A percentile compares a stretch with the other conserved stretches of the same genome.
These are phyloP conservation scores for Chiloscyllium plagiosum DNA, from an alignment of 2,113 vertebrate genomes.

Conservation along the genomic window DNA sequence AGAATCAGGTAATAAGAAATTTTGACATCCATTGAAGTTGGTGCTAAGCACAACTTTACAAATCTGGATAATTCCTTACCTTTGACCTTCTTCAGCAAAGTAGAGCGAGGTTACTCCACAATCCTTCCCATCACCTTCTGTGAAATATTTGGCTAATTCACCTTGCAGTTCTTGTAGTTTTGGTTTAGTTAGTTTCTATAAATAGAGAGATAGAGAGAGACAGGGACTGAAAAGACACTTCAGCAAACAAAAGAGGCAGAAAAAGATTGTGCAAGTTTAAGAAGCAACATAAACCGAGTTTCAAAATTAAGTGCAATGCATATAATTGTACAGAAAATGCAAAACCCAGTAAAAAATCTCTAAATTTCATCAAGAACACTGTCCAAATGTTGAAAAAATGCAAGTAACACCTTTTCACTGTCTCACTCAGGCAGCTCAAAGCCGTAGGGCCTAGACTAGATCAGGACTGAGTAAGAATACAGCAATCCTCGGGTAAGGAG, in stretches of 20 bases:
- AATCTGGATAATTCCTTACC: constrained; percentile 55
- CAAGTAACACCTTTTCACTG: neutral
- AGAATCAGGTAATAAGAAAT: neutral
- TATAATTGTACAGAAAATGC: neutral
- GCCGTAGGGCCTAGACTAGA: neutral
- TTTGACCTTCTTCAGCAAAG: constrained; percentile 86
- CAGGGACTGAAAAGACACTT: neutral
- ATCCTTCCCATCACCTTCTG: constrained; percentile 67
- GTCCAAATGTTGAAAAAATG: neutral
- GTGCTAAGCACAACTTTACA: neutral
- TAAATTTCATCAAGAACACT: neutral
- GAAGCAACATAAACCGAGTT: neutral
- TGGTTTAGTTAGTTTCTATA: constrained; percentile 72
- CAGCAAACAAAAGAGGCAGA: neutral
- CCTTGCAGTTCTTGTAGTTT: constrained; percentile 65
- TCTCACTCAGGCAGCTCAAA: neutral
- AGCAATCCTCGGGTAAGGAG: neutral
- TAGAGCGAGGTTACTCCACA: constrained; percentile 81
- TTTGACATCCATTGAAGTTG: neutral
- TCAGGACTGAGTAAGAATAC: neutral
- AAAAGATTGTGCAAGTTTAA: neutral
- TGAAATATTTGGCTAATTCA: constrained; percentile 71
- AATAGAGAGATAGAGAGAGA: neutral
- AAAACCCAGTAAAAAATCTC: neutral
- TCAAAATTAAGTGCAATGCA: no score